phyloP scores from a whole-genome alignment of 2,888 invertebrate genomes.

The Xiphydria camelus region DNA sequence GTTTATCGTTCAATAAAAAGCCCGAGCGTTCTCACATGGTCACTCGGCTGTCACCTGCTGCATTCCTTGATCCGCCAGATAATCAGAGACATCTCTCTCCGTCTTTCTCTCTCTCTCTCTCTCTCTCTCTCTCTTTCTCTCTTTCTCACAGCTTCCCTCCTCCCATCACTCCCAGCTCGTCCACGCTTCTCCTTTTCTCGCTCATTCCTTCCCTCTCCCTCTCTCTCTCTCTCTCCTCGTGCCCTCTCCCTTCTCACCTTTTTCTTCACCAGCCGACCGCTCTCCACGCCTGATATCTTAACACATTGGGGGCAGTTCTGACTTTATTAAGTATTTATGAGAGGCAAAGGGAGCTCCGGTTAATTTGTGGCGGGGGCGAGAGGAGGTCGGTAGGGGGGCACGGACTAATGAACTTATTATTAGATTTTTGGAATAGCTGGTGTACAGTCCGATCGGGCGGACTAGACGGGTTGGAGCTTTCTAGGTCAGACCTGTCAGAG shows the following conservation, averaged over 20 bases:
- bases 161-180: background rate
- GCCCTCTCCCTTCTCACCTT: background rate
- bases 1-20: slow-evolving; percentile 1
- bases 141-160: background rate
- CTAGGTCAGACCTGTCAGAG: slow-evolving; percentile 36
- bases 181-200: background rate
- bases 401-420: slow-evolving; percentile 46
- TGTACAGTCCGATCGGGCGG: background rate
- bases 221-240: background rate
- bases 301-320: slow-evolving; percentile 22
- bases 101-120: background rate
- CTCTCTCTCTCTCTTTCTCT: background rate
- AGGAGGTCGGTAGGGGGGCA: slow-evolving; percentile 14
- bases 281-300: slow-evolving; percentile 13
- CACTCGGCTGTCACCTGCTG: slow-evolving; percentile 21
- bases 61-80: slow-evolving; percentile 36
- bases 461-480: slow-evolving; percentile 19
- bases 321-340: slow-evolving; percentile 31
- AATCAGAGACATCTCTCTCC: slow-evolving; percentile 13
- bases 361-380: slow-evolving; percentile 28
- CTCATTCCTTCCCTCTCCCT: background rate
- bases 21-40: slow-evolving; percentile 2
- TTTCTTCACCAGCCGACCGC: background rate
- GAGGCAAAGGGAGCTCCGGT: slow-evolving; percentile 22
- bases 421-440: slow-evolving; percentile 32